Base-by-base conservation (phyloP, 2,797 vertebrate species). In the Telmatherina bonti region DNA sequence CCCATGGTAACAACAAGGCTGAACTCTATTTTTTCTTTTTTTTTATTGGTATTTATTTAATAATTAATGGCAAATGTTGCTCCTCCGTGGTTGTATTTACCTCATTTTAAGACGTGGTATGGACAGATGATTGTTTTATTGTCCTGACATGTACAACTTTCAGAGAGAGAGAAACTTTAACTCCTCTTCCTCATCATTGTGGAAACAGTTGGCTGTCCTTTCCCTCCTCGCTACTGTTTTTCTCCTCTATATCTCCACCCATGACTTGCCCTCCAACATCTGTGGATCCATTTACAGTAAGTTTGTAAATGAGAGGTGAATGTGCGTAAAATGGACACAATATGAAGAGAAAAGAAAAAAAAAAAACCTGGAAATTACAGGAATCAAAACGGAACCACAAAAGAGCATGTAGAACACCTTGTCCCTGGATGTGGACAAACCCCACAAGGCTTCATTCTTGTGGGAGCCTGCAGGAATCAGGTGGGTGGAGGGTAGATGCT, bases 391-490 rank as follows among this genome's bases (percentile, higher is more conserved):
- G 67, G 22, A 74, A 57, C 81, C 45, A 74, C 43, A 74, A 57
- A 70, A 62, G 82, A 70, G 59, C 55, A 22, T 76, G 67, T 76
- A 74, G 70, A 87, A 83, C 81, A 86, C 85, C 87, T 85, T 78
- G 72, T 83, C 76, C 57, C 72, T 82, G 84, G 78, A 90, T 87
- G 79, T 73, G 70, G 79, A 85, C 53, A 31, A 70, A 80, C 68
- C 84, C 84, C 80, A 90, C 88, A 90, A 88, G 70, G 84, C 84
- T 62, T 73, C 81, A 86, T 88, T 91, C 85, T 88, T 78, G 72
- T 72, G 76, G 18, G 22, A 81, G 80, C 85, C 85, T 87, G 85
- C 86, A 88, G 76, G 38, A n/a, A 18, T 43, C 16, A 6, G 41
- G 5, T 33, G 41, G 41, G 16, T 16, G 16, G 41, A 55, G n/a